These are phyloP conservation scores for Beroe ovata DNA, from an alignment of 37 sponge, comb jelly and placozoan genomes.

Conservation along the genomic window DNA sequence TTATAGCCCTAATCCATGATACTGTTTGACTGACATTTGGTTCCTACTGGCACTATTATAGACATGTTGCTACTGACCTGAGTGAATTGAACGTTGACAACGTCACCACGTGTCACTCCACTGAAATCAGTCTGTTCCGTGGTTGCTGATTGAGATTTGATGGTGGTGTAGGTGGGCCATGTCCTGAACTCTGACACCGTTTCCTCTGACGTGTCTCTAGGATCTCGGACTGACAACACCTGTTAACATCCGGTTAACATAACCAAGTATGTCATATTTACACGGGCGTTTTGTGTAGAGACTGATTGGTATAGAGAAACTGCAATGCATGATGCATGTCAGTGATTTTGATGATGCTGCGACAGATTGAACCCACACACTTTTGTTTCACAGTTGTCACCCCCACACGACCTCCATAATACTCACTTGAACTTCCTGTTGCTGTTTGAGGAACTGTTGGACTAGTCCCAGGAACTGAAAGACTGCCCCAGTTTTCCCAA, in stretches of 20 bases:
- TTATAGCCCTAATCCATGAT: too few species aligned
- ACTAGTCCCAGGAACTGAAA: slow-evolving; percentile 60
- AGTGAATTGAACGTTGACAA: slow-evolving; percentile 41
- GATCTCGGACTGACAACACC: slow-evolving; percentile 44
- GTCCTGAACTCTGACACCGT: slow-evolving; percentile 22
- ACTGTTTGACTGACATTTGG: too few species aligned
- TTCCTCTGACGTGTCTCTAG: slow-evolving; percentile 11
- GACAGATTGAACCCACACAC: too few species aligned
- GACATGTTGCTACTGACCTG: too few species aligned
- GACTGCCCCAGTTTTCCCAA: slow-evolving; percentile 62
- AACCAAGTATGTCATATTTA: too few species aligned
- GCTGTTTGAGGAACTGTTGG: slow-evolving; percentile 62
- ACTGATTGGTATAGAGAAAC: too few species aligned
- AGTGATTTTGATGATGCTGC: too few species aligned
- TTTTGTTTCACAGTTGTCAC: too few species aligned
- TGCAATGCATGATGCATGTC: too few species aligned
- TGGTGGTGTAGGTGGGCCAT: slow-evolving; percentile 50
- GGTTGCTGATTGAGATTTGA: slow-evolving; percentile 41
- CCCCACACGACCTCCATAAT: too few species aligned
- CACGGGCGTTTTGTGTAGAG: too few species aligned
- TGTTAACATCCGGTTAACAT: neutral
- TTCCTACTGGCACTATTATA: too few species aligned
- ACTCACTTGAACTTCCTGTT: slow-evolving; percentile 64
- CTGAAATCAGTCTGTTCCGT: slow-evolving; percentile 36
- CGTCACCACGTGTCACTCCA: slow-evolving; percentile 27